Evolutionary conservation across 1,140 invertebrate species (phyloP).

Genomic region (Meteorus sp.): DNA sequence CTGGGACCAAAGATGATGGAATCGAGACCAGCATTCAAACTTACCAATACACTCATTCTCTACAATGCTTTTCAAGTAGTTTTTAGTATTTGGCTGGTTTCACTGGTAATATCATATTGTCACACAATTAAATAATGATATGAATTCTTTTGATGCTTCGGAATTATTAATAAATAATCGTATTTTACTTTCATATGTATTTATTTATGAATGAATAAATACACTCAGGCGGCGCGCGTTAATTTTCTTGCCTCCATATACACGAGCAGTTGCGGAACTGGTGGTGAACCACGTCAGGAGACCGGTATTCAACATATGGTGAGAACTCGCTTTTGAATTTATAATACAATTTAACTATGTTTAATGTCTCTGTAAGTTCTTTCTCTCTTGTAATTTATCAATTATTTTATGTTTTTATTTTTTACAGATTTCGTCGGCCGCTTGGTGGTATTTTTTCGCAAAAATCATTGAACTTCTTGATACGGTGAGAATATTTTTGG

Average conservation of each 20-base stretch:
- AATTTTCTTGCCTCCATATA: constrained; percentile 27
- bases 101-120: constrained; percentile 58
- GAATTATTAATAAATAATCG: background rate
- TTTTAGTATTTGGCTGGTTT: constrained; percentile 66
- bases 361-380: background rate
- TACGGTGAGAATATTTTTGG: constrained; percentile 55
- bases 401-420: constrained; percentile 9
- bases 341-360: no score
- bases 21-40: constrained; percentile 65
- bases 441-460: constrained; percentile 64
- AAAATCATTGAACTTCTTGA: constrained; percentile 72
- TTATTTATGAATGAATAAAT: no score
- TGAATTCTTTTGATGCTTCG: background rate
- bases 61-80: constrained; percentile 75
- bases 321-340: no score
- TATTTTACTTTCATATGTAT: no score
- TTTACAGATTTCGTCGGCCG: constrained; percentile 42
- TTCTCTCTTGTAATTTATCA: background rate
- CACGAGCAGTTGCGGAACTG: constrained; percentile 23
- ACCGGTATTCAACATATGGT: constrained; percentile 34
- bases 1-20: constrained; percentile 75
- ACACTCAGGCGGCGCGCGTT: background rate
- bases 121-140: background rate
- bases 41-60: constrained; percentile 65
- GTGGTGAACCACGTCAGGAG: constrained; percentile 25